Percentiles rank a stretch among this genome's conserved stretches.
Evolutionary conservation across 37 sponge, comb jelly and placozoan species (phyloP).

Genomic region (Cliona cf. orientalis): DNA sequence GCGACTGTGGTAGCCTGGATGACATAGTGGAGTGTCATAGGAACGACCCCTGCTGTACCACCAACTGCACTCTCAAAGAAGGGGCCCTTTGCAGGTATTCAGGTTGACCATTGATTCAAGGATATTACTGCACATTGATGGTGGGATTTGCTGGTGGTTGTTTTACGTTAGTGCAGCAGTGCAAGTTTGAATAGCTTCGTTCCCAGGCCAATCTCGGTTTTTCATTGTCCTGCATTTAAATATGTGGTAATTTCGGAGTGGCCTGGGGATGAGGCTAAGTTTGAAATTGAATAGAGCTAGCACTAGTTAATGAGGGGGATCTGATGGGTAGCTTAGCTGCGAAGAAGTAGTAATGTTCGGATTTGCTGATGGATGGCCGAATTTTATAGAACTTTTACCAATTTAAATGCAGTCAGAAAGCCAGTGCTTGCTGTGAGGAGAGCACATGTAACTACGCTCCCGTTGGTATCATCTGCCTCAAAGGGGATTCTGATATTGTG

Average conservation of each 20-base stretch:
- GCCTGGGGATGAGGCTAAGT: too few species aligned
- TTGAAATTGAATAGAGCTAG: too few species aligned
- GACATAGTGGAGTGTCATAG: constrained; percentile 8
- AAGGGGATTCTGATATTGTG: constrained; percentile 14
- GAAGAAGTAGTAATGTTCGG: neutral
- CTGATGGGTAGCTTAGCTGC: too few species aligned
- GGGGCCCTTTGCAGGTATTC: constrained; percentile 63
- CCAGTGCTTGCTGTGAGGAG: constrained; percentile 34
- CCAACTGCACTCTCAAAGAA: constrained; percentile 55
- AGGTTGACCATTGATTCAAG: neutral
- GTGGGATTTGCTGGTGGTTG: too few species aligned
- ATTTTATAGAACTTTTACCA: too few species aligned
- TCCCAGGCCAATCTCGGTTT: too few species aligned
- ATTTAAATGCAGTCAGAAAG: constrained; percentile 39
- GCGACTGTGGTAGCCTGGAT: constrained; percentile 65
- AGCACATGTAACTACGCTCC: neutral
- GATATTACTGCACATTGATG: neutral
- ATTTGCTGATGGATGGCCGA: neutral
- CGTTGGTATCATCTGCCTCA: constrained; percentile 12
- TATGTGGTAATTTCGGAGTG: too few species aligned
- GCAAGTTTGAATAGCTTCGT: too few species aligned
- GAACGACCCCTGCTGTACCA: constrained; percentile 66
- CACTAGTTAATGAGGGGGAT: too few species aligned
- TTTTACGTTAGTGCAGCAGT: too few species aligned
- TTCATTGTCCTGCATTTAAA: too few species aligned